phyloP scores from a whole-genome alignment of 2,797 vertebrate genomes.

The Pseudochromis fuscus region DNA sequence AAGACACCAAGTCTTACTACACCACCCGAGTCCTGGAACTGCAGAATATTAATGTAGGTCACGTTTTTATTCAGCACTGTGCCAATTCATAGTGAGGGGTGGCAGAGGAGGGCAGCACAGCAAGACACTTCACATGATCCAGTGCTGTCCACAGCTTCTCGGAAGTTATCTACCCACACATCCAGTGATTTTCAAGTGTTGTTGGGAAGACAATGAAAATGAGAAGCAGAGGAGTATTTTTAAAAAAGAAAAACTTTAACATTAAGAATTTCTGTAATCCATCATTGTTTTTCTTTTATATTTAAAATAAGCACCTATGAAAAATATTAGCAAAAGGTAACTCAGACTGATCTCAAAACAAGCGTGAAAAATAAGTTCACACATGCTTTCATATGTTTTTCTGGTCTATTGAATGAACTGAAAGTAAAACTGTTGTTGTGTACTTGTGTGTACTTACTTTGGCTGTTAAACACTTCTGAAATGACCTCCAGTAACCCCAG shows the following conservation, averaged over 20 bases:
- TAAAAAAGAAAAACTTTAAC: not conserved
- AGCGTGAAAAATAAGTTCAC: not conserved
- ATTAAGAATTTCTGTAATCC: not conserved
- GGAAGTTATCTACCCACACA: not conserved
- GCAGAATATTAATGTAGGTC: slow-evolving; percentile 89
- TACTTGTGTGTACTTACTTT: slow-evolving; percentile 5
- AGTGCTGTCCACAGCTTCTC: not conserved
- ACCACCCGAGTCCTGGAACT: slow-evolving; percentile 94
- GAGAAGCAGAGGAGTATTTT: not conserved
- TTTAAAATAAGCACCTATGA: no score
- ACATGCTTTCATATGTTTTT: not conserved
- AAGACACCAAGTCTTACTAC: slow-evolving; percentile 97
- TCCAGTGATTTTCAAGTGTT: not conserved
- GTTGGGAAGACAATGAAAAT: not conserved
- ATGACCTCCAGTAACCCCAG: not conserved
- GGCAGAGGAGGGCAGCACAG: slow-evolving; percentile 7
- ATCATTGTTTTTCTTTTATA: not conserved
- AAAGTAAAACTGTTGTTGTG: slow-evolving; percentile 38
- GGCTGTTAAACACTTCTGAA: not conserved
- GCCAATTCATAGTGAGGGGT: slow-evolving; percentile 21
- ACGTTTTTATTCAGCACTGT: slow-evolving; percentile 1
- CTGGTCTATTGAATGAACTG: slow-evolving; percentile 8
- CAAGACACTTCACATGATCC: not conserved
- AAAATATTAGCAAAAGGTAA: not conserved
- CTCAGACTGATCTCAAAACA: not conserved